phyloP scores from a whole-genome alignment of 2,888 invertebrate species.

The Orthosia gothica region DNA sequence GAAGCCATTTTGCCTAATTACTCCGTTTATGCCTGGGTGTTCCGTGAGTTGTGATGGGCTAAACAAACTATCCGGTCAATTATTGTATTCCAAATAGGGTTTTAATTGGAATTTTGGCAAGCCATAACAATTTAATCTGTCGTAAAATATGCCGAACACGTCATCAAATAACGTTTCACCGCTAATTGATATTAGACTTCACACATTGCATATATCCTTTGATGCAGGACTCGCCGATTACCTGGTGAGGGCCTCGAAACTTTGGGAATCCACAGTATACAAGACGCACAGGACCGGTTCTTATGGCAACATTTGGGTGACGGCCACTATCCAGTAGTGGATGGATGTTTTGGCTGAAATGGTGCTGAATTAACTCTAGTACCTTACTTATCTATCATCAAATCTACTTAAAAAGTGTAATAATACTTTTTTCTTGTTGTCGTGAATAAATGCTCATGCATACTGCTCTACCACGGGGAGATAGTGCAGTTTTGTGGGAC shows the following conservation, averaged over 20 bases:
- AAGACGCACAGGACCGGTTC: neutral
- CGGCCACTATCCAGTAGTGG: neutral
- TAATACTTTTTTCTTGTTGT: too few relatives aligned
- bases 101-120: neutral
- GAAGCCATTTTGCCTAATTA: conserved; percentile 7
- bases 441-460: too few relatives aligned
- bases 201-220: neutral
- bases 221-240: neutral
- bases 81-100: neutral
- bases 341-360: neutral
- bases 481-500: too few relatives aligned
- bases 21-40: neutral
- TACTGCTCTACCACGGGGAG: too few relatives aligned
- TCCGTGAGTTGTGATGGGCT: neutral
- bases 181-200: too few relatives aligned
- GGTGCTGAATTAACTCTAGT: too few relatives aligned
- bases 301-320: neutral
- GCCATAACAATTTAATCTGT: conserved; percentile 7
- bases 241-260: neutral
- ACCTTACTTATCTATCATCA: too few relatives aligned
- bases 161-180: neutral
- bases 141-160: conserved; percentile 6
- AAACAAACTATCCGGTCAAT: neutral
- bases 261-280: neutral
- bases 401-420: too few relatives aligned